These are phyloP conservation scores for Rhagoletis pomonella DNA, from an alignment of 1,140 invertebrate species.

Conservation along the genomic window DNA sequence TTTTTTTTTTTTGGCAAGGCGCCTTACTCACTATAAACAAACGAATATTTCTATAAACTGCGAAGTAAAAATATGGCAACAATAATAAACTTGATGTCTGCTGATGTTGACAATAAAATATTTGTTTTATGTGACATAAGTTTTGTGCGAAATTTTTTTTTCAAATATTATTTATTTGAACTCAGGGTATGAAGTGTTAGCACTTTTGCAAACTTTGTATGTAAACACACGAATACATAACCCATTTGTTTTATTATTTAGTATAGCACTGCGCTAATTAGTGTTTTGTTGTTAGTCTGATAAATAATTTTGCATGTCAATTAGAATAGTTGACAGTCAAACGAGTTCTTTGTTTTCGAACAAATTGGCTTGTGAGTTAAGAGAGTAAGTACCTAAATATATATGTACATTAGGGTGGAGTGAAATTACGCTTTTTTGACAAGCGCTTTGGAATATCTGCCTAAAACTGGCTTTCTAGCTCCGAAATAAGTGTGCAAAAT, in stretches of 20 bases:
- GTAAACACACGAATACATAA: background rate
- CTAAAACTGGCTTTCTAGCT: no score
- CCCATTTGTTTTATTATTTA: no score
- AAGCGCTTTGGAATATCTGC: no score
- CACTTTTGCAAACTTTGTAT: background rate
- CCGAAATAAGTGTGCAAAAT: no score
- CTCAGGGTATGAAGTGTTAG: background rate
- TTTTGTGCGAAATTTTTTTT: background rate
- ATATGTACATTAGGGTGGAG: no score
- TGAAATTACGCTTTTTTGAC: no score
- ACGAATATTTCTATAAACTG: background rate
- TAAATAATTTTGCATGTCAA: background rate
- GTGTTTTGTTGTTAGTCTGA: background rate
- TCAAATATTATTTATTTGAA: no score
- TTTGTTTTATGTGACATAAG: background rate
- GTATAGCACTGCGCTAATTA: no score
- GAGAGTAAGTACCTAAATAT: no score
- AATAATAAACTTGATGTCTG: background rate
- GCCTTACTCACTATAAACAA: constrained; percentile 4
- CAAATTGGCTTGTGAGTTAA: no score
- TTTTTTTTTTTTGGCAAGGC: background rate
- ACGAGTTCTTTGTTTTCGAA: background rate
- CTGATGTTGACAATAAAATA: constrained; percentile 12
- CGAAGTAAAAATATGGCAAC: background rate
- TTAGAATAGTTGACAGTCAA: background rate